Evolutionary conservation across 2,797 vertebrate genomes (phyloP), one percentile per base, ranked within the genome.

Genomic region (Gymnothorax javanicus): DNA sequence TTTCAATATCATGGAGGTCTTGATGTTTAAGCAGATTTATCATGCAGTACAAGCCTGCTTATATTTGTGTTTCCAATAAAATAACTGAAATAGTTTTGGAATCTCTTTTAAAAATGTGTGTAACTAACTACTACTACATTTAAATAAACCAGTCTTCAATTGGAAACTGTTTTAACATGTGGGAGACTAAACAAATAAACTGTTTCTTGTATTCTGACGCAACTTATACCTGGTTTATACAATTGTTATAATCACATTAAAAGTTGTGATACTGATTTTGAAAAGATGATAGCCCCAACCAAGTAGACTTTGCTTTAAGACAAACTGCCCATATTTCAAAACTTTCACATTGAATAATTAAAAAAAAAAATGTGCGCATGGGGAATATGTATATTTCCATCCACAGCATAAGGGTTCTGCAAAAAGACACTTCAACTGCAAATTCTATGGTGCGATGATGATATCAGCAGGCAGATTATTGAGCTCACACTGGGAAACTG

Each of bases 401-500:
- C 52, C 59, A 12, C 58, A 56, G 50, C 64, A 15, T n/a, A 27
- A 71, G 86, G 57, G 85, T 81, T 12, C 71, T 82, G 79, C 60
- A 3, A 87, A 90, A 92, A 89, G 82, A 87, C 86, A 77, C 69
- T 75, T 84, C 69, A 54, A 83, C 71, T 81, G 50, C 25, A 85
- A 59, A 85, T 83, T 13, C 9, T 84, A 33, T 1, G 12, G 86
- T 25, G 75, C 20, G 87, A 86, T 86, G 27, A 84, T 79, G 56
- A 73, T 27, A 71, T 86, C 12, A 86, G 59, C 81, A 79, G 62
- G 77, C 8, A 27, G 9, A 15, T 83, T 90, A 86, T 88, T 71
- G 77, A 79, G 89, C 81, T 69, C 83, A 62, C 59, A 73, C 11
- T 4, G 84, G 81, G 83, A 87, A 92, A 88, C 85, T 88, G 87